Evolutionary conservation across 2,888 invertebrate genomes (phyloP), one percentile per base, ranked within the genome.

Genomic region (Mythimna vitellina): DNA sequence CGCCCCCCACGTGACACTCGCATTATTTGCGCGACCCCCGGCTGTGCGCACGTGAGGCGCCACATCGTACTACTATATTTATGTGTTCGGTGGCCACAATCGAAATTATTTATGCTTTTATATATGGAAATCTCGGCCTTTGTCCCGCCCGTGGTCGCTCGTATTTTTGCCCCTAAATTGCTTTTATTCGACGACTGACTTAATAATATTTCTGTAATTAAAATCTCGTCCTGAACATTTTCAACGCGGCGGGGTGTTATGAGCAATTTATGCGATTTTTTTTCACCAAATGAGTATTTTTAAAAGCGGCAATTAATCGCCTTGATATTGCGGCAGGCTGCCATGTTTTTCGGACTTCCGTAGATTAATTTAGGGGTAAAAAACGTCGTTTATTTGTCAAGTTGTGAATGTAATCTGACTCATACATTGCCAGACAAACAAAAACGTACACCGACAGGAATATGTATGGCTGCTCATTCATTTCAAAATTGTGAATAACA

Each of bases 171-270:
- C 84, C 91, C 92, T 89, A 91, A 93, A 94, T 93, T 92, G 93
- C 92, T 93, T 93, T 93, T 90, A 93, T 94, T 92, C 91, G 92
- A 89, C 92, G 89, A 89, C 89, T 90, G 93, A 93, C 93, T 94
- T 94, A 93, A 95, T 95, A 93, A 92, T 94, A 94, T 93, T 93
- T 93, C 91, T 93, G 94, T 95, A 95, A 95, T 95, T 95, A 95
- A 95, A 95, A 93, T 91, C 91, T 91, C 91, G 89, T 90, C 88
- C 89, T 80, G 88, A 90, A 91, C 89, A 88, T 92, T 93, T 93
- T 91, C 91, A 92, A 90, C 90, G 90, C 89, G 80, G 78, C 51
- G 65, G 79, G 88, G 87, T 87, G 89, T 89, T 89, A 86, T 89
- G 88, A 89, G 89, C 89, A 90, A 92, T 92, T 92, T 91, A 90